Base-by-base conservation (phyloP, 1,140 invertebrate species). In the Bombus impatiens region DNA sequence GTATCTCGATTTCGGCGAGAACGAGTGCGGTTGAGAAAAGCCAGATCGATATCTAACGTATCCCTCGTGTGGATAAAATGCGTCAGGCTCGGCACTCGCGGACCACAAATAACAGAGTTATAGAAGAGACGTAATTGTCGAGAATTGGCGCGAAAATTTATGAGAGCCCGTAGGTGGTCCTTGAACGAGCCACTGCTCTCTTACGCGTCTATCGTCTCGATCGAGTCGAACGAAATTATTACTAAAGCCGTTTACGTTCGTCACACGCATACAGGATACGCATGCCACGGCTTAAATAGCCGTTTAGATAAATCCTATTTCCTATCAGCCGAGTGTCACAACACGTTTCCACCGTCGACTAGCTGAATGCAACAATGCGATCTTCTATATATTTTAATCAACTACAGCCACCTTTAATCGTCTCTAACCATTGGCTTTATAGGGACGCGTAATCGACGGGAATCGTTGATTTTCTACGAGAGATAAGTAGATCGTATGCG, bases 71-170 rank as follows among this genome's bases (percentile, higher is more conserved):
- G 78, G 75, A 87, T 70, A 71, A 88, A 87, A 40, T 57, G 59
- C 71, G 82, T 37, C 81, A 78, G 76, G 12, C 62, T 79, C 80
- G 65, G 70, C 81, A 72, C 81, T 85, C 68, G 57, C 44, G 44
- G 37, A 57, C 25, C 15, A 90, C 88, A 90, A 91, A 91, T 92
- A 87, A 92, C 87, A 84, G 89, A 86, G 88, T 92, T 89, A 87
- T 76, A 70, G 77, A 83, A 71, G 83, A 84, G 68, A 84, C 44
- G 86, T 86, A 92, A 92, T 92, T 92, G 89, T 90, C 91, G 88
- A 87, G 87, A 91, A 92, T 91, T 91, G 86, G 78, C 78, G 65
- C 40, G 86, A 82, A 82, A 91, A 92, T 92, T 92, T 91, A 92
- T 86, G 85, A 47, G 3, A 42, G 67, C 62, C 72, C 74, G 87